These are phyloP conservation scores for Charadrius vociferus DNA, from an alignment of 2,113 vertebrate species.

Conservation along the genomic window DNA sequence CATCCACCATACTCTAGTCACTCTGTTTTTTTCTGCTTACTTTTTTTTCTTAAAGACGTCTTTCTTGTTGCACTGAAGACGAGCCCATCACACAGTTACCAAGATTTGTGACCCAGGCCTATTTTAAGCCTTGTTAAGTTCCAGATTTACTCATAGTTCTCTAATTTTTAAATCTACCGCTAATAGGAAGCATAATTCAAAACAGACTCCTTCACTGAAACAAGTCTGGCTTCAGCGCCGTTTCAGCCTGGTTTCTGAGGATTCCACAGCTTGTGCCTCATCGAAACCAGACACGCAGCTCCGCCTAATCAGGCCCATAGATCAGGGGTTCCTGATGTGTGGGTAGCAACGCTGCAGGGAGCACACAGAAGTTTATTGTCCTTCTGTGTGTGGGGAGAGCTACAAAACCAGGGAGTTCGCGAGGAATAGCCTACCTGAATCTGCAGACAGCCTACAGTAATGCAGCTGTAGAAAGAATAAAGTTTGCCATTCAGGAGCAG, in stretches of 20 bases:
- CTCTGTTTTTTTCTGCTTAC: background rate
- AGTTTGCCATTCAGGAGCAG: background rate
- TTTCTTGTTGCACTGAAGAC: background rate
- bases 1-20: background rate
- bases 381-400: background rate
- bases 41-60: constrained; percentile 10
- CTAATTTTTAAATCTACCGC: constrained; percentile 65
- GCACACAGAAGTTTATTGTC: background rate
- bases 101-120: constrained; percentile 47
- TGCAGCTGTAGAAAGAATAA: background rate
- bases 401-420: background rate
- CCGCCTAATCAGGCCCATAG: background rate
- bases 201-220: constrained; percentile 48
- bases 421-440: background rate
- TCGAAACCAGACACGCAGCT: constrained; percentile 5
- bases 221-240: constrained; percentile 5
- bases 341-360: background rate
- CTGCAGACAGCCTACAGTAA: background rate
- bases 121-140: constrained; percentile 62
- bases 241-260: constrained; percentile 24
- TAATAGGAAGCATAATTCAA: constrained; percentile 64
- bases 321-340: background rate
- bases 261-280: constrained; percentile 59
- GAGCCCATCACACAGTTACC: background rate
- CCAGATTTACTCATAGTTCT: constrained; percentile 59